A percentile compares a stretch with the other conserved stretches of the same genome.
phyloP scores from a whole-genome alignment of 2,797 vertebrate genomes.

The Sebastes aleutianus region DNA sequence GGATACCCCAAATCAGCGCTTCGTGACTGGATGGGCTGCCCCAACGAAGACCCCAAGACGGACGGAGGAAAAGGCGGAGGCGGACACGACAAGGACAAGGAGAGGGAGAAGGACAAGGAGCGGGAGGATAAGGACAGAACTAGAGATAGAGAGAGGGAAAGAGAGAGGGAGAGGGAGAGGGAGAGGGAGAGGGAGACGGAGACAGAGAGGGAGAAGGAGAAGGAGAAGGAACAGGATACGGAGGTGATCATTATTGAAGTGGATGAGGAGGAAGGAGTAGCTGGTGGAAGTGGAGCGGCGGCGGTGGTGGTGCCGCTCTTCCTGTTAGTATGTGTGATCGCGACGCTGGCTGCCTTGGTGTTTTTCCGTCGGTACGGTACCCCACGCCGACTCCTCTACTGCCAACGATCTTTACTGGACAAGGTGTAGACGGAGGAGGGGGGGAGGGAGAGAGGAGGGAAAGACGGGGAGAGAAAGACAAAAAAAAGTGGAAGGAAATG shows the following conservation, averaged over 20 bases:
- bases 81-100: constrained; percentile 71
- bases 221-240: constrained; percentile 57
- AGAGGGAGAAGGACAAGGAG: constrained; percentile 62
- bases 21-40: constrained; percentile 90
- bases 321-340: constrained; percentile 87
- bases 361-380: constrained; percentile 90
- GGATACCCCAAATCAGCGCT: constrained; percentile 92
- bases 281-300: constrained; percentile 67
- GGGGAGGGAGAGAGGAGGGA: not conserved
- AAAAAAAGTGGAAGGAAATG: constrained; percentile 32
- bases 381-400: constrained; percentile 91
- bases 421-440: constrained; percentile 77
- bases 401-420: constrained; percentile 86
- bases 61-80: constrained; percentile 72
- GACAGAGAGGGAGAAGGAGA: constrained; percentile 20
- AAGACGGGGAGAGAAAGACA: constrained; percentile 20
- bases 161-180: constrained; percentile 6
- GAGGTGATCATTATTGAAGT: constrained; percentile 85
- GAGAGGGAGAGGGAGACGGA: constrained; percentile 23
- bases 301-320: constrained; percentile 86
- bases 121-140: constrained; percentile 59
- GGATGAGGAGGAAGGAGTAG: constrained; percentile 60
- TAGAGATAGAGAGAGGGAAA: constrained; percentile 22
- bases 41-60: constrained; percentile 83
- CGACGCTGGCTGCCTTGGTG: constrained; percentile 84